phyloP scores from a whole-genome alignment of 2,888 invertebrate species.

The Lepidocyrtoides sp. region DNA sequence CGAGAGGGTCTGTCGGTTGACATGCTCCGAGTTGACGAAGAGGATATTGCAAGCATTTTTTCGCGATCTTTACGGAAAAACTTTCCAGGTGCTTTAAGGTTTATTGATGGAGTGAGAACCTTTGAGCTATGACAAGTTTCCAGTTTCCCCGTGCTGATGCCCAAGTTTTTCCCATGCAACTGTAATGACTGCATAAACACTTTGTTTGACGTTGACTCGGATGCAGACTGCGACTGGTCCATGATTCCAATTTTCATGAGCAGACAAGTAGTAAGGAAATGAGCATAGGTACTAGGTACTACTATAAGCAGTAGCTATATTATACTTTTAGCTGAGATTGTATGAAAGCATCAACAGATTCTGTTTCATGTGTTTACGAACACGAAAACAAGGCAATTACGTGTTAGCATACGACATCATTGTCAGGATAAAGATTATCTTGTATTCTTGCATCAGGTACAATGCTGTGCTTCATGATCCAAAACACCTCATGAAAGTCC shows the following conservation, averaged over 20 bases:
- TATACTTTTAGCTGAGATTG: neutral
- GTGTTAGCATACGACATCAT: constrained; percentile 7
- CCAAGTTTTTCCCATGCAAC: neutral
- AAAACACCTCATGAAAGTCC: constrained; percentile 20
- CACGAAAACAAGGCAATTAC: neutral
- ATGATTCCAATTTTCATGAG: constrained; percentile 1
- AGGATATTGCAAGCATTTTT: constrained; percentile 52
- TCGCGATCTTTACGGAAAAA: constrained; percentile 63
- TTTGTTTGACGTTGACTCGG: neutral
- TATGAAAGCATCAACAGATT: neutral
- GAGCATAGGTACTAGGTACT: too few species aligned
- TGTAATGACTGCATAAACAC: neutral
- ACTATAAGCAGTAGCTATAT: neutral
- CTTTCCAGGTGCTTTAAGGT: constrained; percentile 38
- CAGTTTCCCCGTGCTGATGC: neutral
- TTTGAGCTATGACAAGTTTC: neutral
- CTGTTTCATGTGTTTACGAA: neutral
- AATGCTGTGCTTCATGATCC: neutral
- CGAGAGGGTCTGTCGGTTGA: constrained; percentile 29
- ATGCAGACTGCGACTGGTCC: constrained; percentile 31
- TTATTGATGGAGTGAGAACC: neutral
- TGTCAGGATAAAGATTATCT: too few species aligned
- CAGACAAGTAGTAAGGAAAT: neutral
- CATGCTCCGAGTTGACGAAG: neutral
- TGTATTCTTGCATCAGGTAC: constrained; percentile 22